Percentiles rank a stretch among this genome's conserved stretches.
These are phyloP conservation scores for Poeciliopsis retropinna DNA, from an alignment of 2,113 vertebrate genomes.

Conservation along the genomic window DNA sequence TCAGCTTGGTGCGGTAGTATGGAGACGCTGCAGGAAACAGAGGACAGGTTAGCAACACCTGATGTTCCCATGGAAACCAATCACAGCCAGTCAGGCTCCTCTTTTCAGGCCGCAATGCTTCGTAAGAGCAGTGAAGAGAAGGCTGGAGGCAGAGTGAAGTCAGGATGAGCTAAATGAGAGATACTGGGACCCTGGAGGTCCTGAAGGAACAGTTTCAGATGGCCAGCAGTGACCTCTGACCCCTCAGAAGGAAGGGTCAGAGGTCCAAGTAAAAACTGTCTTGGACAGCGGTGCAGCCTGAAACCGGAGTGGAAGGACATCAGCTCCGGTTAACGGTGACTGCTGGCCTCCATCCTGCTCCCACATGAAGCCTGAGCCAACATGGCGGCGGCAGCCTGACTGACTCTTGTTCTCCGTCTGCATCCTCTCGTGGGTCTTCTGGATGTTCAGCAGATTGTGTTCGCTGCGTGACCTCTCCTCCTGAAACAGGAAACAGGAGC, in stretches of 20 bases:
- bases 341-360: no score
- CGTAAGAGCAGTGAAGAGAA: no score
- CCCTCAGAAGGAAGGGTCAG: background rate
- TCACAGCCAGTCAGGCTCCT: background rate
- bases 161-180: background rate
- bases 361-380: background rate
- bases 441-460: constrained; percentile 93
- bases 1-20: constrained; percentile 91
- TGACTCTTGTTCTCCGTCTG: constrained; percentile 94
- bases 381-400: constrained; percentile 24
- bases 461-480: constrained; percentile 91
- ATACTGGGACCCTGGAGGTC: background rate
- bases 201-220: background rate
- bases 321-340: background rate
- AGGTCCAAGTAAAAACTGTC: background rate
- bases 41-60: background rate
- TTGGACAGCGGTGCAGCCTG: no score
- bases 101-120: no score
- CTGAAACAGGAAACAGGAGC: constrained; percentile 56
- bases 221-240: no score
- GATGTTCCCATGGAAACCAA: background rate
- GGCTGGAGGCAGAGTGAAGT: background rate
- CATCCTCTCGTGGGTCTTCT: constrained; percentile 95
- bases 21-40: constrained; percentile 84
- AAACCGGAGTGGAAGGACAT: background rate